These are phyloP conservation scores for Buathra laborator DNA, from an alignment of 2,888 invertebrate species.

Conservation along the genomic window DNA sequence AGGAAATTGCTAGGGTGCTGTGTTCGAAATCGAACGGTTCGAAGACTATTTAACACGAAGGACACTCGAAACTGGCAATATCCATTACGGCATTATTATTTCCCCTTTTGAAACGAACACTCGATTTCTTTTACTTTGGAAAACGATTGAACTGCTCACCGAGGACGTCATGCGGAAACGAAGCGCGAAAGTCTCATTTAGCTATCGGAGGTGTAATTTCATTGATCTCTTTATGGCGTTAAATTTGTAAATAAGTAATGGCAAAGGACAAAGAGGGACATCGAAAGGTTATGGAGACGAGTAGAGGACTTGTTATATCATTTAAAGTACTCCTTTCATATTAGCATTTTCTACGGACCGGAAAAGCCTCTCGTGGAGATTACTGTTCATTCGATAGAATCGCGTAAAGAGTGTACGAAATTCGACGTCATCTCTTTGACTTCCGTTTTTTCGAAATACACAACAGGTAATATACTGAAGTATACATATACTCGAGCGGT, in stretches of 20 bases:
- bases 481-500: too few species aligned
- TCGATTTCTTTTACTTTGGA: background rate
- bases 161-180: background rate
- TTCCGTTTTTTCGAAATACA: background rate
- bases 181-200: background rate
- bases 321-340: background rate
- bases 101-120: slow-evolving; percentile 77
- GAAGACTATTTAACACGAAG: slow-evolving; percentile 78
- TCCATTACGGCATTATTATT: slow-evolving; percentile 78
- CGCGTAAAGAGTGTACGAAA: background rate
- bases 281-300: background rate
- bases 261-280: background rate
- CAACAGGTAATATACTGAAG: background rate
- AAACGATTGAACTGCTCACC: background rate
- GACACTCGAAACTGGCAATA: slow-evolving; percentile 80
- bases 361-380: background rate
- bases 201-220: background rate
- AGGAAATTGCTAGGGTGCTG: background rate
- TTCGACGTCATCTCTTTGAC: background rate
- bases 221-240: background rate
- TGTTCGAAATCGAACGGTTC: background rate
- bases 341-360: background rate
- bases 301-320: background rate
- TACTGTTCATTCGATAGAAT: background rate
- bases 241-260: background rate